Evolutionary conservation across 2,113 vertebrate species (phyloP), one percentile per base, ranked within the genome.

Genomic region (Lutjanus erythropterus): DNA sequence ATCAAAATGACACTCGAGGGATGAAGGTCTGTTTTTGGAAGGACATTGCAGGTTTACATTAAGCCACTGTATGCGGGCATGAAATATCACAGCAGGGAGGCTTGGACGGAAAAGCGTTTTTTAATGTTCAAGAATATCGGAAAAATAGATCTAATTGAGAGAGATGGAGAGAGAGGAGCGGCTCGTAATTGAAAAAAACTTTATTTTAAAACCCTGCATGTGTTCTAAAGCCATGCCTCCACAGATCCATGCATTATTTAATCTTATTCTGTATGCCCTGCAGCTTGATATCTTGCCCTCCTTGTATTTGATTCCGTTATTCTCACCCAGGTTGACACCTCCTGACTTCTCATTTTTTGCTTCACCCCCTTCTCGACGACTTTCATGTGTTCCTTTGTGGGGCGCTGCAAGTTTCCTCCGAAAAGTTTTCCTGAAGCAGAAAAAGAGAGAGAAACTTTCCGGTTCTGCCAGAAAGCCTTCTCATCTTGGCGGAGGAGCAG

Each of bases 401-500:
- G 81, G 71, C 71, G n/a, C 85, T 75, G 71, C 78, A 75, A 89
- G 89, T 91, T 92, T 82, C 81, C 61, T 81, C 75, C 76, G 5
- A 39, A 88, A 91, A 87, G 79, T 94, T 90, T 87, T 86, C 73
- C 77, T 16, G 71, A 84, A 86, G 86, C 78, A 85, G 86, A 90
- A 77, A 75, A n/a, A n/a, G n/a, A n/a, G n/a, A 80, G 81, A 81
- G 81, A 74, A 88, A 91, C 86, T 92, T 90, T 90, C 73, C 68
- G 15, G 61, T 80, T 86, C 81, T 88, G 87, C 78, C 83, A 89
- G 86, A 90, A 88, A 90, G 86, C 86, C 85, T 85, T 91, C 88
- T 92, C 91, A 91, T 94, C 90, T 94, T 92, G 89, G 88, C 86
- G 67, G 78, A 88, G 86, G 86, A 91, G 88, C 81, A 89, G 91